Percentiles rank a stretch among this genome's conserved stretches.
phyloP scores from a whole-genome alignment of 2,888 invertebrate species.

The Andrena fulva region DNA sequence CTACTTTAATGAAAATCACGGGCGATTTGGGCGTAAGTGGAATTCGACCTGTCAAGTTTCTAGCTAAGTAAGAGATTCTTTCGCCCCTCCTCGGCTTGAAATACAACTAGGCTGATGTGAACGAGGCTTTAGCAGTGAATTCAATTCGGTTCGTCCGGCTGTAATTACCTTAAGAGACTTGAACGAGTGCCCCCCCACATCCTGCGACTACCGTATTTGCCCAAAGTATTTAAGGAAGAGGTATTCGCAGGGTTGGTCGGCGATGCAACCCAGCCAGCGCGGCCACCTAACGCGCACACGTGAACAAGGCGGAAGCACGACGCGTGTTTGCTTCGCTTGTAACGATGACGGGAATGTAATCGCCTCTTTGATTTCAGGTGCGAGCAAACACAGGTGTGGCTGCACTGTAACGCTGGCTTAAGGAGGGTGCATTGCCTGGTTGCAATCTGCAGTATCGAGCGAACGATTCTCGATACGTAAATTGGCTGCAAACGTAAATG shows the following conservation, averaged over 20 bases:
- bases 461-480: constrained; percentile 21
- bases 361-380: constrained; percentile 81
- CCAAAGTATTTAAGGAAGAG: constrained; percentile 48
- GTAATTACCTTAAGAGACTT: background rate
- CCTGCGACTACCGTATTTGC: constrained; percentile 22
- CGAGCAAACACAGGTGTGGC: constrained; percentile 83
- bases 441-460: constrained; percentile 11
- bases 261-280: background rate
- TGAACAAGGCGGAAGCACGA: constrained; percentile 45
- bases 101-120: too few species aligned
- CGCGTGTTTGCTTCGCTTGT: constrained; percentile 31
- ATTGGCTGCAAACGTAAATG: constrained; percentile 14
- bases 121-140: background rate
- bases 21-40: too few species aligned
- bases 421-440: constrained; percentile 31
- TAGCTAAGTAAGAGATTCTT: too few species aligned
- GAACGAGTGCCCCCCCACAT: background rate
- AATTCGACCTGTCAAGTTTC: too few species aligned
- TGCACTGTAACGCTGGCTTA: constrained; percentile 14
- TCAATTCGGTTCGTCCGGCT: background rate
- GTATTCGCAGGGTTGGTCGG: constrained; percentile 19
- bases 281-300: constrained; percentile 36
- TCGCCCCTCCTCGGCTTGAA: too few species aligned
- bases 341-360: constrained; percentile 48
- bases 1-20: too few species aligned